phyloP scores from a whole-genome alignment of 2,797 vertebrate species.

The Gymnodraco acuticeps region DNA sequence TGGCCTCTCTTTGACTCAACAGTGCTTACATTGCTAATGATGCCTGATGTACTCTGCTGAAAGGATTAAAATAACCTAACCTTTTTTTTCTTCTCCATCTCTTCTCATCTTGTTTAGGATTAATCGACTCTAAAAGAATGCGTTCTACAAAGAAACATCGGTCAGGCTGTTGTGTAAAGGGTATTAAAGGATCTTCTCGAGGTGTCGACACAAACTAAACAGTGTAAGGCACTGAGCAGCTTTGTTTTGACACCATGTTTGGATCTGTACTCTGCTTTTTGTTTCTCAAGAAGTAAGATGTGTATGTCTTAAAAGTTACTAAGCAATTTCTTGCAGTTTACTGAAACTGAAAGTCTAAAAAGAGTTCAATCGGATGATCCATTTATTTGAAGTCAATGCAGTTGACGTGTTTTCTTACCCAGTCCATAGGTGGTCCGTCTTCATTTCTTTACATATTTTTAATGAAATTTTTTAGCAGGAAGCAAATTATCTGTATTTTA shows the following conservation, averaged over 20 bases:
- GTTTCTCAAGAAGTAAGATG: neutral
- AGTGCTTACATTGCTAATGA: conserved; percentile 37
- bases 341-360: neutral
- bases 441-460: neutral
- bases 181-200: conserved; percentile 7
- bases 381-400: conserved; percentile 15
- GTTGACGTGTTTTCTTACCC: neutral
- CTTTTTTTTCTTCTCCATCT: conserved; percentile 4
- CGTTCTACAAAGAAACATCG: conserved; percentile 39
- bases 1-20: conserved; percentile 24
- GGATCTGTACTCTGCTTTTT: neutral
- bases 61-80: conserved; percentile 11
- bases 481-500: neutral
- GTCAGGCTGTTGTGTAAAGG: conserved; percentile 1
- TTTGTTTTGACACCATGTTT: conserved; percentile 32
- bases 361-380: neutral
- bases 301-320: conserved; percentile 1
- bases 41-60: conserved; percentile 30
- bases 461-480: neutral
- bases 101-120: conserved; percentile 55
- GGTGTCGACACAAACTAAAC: neutral
- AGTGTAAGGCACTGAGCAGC: neutral
- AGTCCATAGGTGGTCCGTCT: neutral
- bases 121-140: conserved; percentile 34
- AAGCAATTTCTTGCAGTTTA: neutral